Conservation (phyloP, 2,888 invertebrate species). For the Morpho achilles region DNA sequence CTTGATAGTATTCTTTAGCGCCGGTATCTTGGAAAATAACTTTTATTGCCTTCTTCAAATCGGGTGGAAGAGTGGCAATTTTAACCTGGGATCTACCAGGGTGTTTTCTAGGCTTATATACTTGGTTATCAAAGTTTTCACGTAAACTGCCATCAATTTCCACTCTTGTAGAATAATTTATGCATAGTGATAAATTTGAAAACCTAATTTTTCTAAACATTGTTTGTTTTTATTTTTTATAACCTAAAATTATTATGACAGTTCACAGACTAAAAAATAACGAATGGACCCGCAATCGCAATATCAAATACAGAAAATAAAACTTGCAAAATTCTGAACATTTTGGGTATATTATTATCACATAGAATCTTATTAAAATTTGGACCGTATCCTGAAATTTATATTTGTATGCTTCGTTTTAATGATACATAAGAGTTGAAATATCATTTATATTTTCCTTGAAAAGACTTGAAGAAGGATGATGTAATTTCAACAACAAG, state of each 20-base stretch:
- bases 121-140: conserved; percentile 68
- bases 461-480: too few relatives aligned
- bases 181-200: conserved; percentile 37
- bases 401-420: too few relatives aligned
- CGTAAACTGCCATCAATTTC: conserved; percentile 72
- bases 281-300: too few relatives aligned
- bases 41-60: conserved; percentile 78
- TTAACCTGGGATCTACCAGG: conserved; percentile 82
- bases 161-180: conserved; percentile 57
- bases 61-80: conserved; percentile 77
- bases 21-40: conserved; percentile 79
- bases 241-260: conserved; percentile 10
- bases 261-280: background rate
- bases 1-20: conserved; percentile 72
- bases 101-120: conserved; percentile 84
- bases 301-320: too few relatives aligned
- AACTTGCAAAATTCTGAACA: too few relatives aligned
- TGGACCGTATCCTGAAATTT: too few relatives aligned
- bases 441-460: too few relatives aligned
- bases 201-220: conserved; percentile 61
- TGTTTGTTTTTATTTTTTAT: conserved; percentile 22
- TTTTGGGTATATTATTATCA: too few relatives aligned
- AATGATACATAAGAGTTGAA: too few relatives aligned
- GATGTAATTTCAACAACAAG: too few relatives aligned
- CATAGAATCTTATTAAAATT: too few relatives aligned